A percentile compares a stretch with the other conserved stretches of the same genome.
phyloP scores from a whole-genome alignment of 2,113 vertebrate species.

The Okapia johnstoni region DNA sequence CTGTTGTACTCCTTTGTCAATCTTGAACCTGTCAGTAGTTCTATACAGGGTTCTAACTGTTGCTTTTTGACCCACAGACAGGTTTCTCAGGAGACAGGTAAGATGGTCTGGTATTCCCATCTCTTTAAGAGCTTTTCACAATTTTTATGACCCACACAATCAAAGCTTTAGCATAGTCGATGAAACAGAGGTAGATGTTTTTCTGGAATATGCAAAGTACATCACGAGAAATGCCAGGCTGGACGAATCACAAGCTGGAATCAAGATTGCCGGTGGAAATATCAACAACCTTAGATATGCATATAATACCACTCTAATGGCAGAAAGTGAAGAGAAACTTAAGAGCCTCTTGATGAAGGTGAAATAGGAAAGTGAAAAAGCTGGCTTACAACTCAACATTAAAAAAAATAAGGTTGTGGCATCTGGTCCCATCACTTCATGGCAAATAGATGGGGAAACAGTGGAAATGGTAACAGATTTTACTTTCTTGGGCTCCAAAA shows the following conservation, averaged over 20 bases:
- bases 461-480: background rate
- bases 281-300: background rate
- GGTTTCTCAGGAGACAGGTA: background rate
- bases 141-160: background rate
- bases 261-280: background rate
- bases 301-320: background rate
- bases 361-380: background rate
- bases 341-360: background rate
- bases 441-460: background rate
- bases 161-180: background rate
- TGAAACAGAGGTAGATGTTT: background rate
- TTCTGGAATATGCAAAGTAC: background rate
- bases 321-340: background rate
- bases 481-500: background rate
- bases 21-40: background rate
- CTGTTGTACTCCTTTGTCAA: background rate
- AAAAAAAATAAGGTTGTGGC: background rate
- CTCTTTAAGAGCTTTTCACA: background rate
- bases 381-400: background rate
- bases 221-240: background rate
- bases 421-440: background rate
- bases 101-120: background rate
- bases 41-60: background rate
- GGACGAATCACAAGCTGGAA: background rate
- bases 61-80: background rate